Percentiles rank a stretch among this genome's conserved stretches.
These are phyloP conservation scores for Synergus laeviventris DNA, from an alignment of 2,888 invertebrate species.

Conservation along the genomic window DNA sequence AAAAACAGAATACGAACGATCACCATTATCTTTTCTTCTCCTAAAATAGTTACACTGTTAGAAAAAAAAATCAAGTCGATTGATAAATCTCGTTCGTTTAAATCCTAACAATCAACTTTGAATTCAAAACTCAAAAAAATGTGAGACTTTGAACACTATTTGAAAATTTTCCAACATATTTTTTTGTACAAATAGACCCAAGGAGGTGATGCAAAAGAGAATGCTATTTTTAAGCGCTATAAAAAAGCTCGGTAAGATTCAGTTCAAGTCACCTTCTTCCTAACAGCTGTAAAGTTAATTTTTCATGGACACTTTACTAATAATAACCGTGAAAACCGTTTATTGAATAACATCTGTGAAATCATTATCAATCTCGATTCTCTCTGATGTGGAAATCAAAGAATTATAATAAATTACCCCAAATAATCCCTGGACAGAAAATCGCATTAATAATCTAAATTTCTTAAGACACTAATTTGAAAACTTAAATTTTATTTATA, in stretches of 20 bases:
- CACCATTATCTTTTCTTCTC: slow-evolving; percentile 6
- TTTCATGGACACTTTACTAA: slow-evolving; percentile 36
- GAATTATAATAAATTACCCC: no score
- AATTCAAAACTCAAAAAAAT: no score
- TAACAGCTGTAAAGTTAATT: slow-evolving; percentile 37
- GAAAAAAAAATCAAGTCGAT: background rate
- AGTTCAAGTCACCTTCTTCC: slow-evolving; percentile 33
- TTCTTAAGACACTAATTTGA: no score
- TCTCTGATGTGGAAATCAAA: background rate
- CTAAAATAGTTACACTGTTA: background rate
- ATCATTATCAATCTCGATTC: slow-evolving; percentile 10
- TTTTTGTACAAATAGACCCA: slow-evolving; percentile 25
- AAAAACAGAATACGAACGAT: slow-evolving; percentile 3
- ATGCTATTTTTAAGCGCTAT: slow-evolving; percentile 33
- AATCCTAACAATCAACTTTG: no score
- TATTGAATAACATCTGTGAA: slow-evolving; percentile 23
- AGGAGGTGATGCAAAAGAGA: slow-evolving; percentile 6
- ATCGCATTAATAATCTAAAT: no score
- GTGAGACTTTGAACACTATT: background rate
- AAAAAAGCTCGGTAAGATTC: slow-evolving; percentile 25
- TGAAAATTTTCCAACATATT: slow-evolving; percentile 21
- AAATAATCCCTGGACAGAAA: background rate
- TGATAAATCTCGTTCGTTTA: background rate
- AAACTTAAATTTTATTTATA: no score
- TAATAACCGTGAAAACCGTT: slow-evolving; percentile 30